These are phyloP conservation scores for Poeciliopsis presidionis DNA, from an alignment of 2,797 vertebrate genomes.

Conservation along the genomic window DNA sequence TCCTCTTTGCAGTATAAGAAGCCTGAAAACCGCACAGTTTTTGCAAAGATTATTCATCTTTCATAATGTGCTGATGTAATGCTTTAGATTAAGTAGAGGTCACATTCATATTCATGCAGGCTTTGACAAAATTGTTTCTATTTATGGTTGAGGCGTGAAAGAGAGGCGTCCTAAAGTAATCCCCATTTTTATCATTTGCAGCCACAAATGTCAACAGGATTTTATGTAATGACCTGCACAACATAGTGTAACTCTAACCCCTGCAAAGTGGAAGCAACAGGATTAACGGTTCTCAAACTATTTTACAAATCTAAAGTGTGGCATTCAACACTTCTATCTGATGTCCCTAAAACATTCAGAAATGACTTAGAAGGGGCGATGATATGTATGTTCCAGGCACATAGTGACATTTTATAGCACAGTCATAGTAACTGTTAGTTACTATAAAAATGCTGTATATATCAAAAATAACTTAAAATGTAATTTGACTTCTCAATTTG, in stretches of 20 bases:
- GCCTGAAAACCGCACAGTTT: slow-evolving; percentile 25
- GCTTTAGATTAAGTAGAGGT: slow-evolving; percentile 10
- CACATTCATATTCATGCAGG: slow-evolving; percentile 1
- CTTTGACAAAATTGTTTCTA: not conserved
- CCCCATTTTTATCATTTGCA: too few species aligned
- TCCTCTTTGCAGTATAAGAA: slow-evolving; percentile 16
- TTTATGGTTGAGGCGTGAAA: slow-evolving; percentile 12
- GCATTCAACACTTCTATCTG: not conserved
- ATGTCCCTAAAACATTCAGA: not conserved
- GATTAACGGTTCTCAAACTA: not conserved
- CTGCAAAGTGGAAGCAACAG: not conserved
- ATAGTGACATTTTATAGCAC: too few species aligned
- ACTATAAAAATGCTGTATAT: too few species aligned
- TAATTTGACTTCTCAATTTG: too few species aligned
- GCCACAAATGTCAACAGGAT: slow-evolving; percentile 11
- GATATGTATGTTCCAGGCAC: too few species aligned
- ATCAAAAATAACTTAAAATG: too few species aligned
- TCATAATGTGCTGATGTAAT: slow-evolving; percentile 36
- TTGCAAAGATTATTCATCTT: slow-evolving; percentile 20
- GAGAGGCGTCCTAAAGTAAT: not conserved
- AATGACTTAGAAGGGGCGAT: too few species aligned
- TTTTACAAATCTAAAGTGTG: not conserved
- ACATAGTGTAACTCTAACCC: not conserved
- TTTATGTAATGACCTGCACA: not conserved
- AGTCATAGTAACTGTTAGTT: too few species aligned